Evolutionary conservation across 1,140 invertebrate species (phyloP), one percentile per base, ranked within the genome.

Genomic region (Meloidogyne hapla): DNA sequence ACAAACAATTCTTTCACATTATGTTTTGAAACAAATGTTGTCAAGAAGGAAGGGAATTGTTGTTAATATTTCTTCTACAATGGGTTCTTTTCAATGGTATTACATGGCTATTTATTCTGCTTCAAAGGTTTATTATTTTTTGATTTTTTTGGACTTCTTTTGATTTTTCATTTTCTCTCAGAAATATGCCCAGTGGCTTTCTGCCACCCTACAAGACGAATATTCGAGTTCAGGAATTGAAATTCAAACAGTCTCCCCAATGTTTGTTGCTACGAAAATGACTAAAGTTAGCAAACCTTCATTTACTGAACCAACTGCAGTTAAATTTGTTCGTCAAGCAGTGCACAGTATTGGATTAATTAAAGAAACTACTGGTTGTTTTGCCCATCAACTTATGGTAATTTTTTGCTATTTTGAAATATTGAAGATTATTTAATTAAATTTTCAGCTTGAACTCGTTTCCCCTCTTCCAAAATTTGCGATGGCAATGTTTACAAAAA

Each of bases 181-280:
- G 81, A 81, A 40, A 72, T 83, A 78, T 42, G 76, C 83, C n/a
- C 42, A 42, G 15, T 77, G 71, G 64, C 42, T 83, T n/a, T 78
- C 67, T 5, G 67, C 25, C 10, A 66, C 26, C 21, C 38, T 81
- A 18, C 69, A 68, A 33, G 75, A 81, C 38, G 80, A 81, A 70
- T 81, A 82, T 38, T 23, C 64, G 4, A 5, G n/a, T 61, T 26
- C 48, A 12, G 73, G 61, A 8, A 79, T 81, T 45, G 56, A 40
- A 21, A 81, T 81, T 48, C 80, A 81, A 65, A 83, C 80, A 26
- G 62, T 81, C 13, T 74, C 66, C 64, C 80, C 80, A 33, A 80
- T 83, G 78, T 4, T 83, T 9, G 82, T 81, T 15, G 79, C 80
- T n/a, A 81, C 80, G 13, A 79, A 82, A 23, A 80, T 81, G 80